These are phyloP conservation scores for Chloroceryle aenea DNA, from an alignment of 2,113 vertebrate genomes.

Conservation along the genomic window DNA sequence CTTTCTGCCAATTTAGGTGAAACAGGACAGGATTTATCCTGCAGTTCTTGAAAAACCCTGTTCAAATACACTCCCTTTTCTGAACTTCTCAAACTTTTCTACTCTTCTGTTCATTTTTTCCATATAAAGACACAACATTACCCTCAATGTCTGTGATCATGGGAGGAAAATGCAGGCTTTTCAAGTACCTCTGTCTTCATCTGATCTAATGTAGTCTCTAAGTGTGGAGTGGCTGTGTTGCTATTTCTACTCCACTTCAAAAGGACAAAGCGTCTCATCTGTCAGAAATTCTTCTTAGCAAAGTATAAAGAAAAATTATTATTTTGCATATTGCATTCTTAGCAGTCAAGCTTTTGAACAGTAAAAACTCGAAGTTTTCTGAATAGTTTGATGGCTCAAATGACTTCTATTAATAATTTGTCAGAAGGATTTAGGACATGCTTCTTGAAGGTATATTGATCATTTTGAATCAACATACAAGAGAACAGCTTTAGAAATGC, in stretches of 20 bases:
- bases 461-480: background rate
- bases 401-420: slow-evolving; percentile 33
- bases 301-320: background rate
- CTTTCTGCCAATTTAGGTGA: background rate
- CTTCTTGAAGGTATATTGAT: slow-evolving; percentile 43
- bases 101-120: background rate
- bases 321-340: background rate
- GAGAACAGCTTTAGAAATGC: background rate
- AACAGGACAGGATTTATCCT: background rate
- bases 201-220: background rate
- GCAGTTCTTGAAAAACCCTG: background rate
- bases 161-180: background rate
- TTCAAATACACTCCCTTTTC: background rate
- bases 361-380: background rate
- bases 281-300: background rate
- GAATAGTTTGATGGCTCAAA: background rate
- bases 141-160: background rate
- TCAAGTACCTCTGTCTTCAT: background rate
- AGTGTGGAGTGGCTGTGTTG: fast-evolving
- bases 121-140: background rate
- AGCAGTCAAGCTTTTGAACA: background rate
- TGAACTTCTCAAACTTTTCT: background rate
- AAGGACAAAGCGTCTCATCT: background rate
- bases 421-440: slow-evolving; percentile 3
- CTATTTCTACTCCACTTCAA: background rate